These are phyloP conservation scores for Strix uralensis DNA, from an alignment of 2,113 vertebrate species.

Conservation along the genomic window DNA sequence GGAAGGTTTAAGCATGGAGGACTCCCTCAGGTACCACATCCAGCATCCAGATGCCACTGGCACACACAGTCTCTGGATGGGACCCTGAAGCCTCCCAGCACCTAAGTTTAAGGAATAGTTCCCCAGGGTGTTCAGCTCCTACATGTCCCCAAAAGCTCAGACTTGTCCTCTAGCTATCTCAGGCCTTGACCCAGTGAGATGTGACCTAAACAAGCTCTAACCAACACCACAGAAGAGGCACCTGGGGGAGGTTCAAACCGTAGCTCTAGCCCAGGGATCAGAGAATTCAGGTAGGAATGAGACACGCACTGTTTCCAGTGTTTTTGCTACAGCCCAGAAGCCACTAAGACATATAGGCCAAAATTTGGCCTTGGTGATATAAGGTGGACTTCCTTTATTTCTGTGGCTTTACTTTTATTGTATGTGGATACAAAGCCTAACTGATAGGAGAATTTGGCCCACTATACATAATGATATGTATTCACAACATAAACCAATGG, in stretches of 20 bases:
- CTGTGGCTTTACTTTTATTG: background rate
- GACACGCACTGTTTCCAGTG: rapidly evolving
- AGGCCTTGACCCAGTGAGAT: background rate
- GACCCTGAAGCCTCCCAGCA: background rate
- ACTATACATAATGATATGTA: background rate
- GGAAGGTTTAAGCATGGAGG: background rate
- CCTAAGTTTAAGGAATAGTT: background rate
- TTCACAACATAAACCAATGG: constrained; percentile 40
- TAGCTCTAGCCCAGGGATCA: background rate
- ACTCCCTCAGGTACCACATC: background rate
- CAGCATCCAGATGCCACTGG: background rate
- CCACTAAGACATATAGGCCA: rapidly evolving
- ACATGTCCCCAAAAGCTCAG: background rate
- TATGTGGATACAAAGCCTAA: background rate
- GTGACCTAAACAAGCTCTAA: background rate
- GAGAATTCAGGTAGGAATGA: background rate
- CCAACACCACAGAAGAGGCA: background rate
- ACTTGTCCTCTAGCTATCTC: background rate
- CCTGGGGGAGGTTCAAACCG: background rate
- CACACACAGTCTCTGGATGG: background rate
- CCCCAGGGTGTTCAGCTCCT: background rate
- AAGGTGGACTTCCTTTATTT: background rate
- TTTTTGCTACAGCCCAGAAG: background rate
- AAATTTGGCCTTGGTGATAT: background rate
- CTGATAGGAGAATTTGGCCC: background rate